Percentiles rank a stretch among this genome's conserved stretches.
Conservation (phyloP, 2,797 vertebrate species). For the Poecilia wingei region DNA sequence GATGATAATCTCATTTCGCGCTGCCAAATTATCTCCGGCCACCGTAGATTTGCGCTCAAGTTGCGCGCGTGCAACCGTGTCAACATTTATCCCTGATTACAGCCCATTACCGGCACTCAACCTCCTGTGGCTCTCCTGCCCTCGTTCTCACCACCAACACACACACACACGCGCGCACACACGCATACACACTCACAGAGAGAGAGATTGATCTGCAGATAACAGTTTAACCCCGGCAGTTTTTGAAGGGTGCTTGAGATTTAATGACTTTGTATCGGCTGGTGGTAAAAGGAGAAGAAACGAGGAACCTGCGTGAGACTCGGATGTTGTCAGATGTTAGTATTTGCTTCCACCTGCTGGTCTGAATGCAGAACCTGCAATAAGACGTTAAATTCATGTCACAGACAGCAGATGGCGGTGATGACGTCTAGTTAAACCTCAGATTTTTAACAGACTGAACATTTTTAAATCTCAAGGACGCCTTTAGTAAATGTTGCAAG, state of each 20-base stretch:
- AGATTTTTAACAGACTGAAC: background rate
- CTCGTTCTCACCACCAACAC: slow-evolving; percentile 20
- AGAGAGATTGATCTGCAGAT: slow-evolving; percentile 61
- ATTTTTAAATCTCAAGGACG: background rate
- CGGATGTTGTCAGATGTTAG: background rate
- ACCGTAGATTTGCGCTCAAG: slow-evolving; percentile 29
- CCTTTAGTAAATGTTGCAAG: background rate
- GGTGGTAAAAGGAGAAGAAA: slow-evolving; percentile 37
- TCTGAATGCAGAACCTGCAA: background rate
- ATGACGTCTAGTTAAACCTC: background rate
- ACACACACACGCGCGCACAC: background rate
- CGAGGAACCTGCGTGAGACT: background rate
- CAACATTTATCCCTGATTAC: slow-evolving; percentile 69
- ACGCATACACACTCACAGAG: background rate
- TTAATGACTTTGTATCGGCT: slow-evolving; percentile 67
- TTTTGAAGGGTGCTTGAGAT: slow-evolving; percentile 53
- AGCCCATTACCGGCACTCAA: slow-evolving; percentile 64
- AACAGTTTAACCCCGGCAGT: slow-evolving; percentile 41
- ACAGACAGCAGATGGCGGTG: slow-evolving; percentile 46
- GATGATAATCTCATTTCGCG: slow-evolving; percentile 76
- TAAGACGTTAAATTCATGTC: background rate
- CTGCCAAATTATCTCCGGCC: slow-evolving; percentile 71
- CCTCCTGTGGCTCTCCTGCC: slow-evolving; percentile 31
- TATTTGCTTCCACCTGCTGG: slow-evolving; percentile 70
- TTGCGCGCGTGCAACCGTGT: slow-evolving; percentile 37